Evolutionary conservation across 2,113 vertebrate species (phyloP), one percentile per base, ranked within the genome.

Genomic region (Nothocercus julius): DNA sequence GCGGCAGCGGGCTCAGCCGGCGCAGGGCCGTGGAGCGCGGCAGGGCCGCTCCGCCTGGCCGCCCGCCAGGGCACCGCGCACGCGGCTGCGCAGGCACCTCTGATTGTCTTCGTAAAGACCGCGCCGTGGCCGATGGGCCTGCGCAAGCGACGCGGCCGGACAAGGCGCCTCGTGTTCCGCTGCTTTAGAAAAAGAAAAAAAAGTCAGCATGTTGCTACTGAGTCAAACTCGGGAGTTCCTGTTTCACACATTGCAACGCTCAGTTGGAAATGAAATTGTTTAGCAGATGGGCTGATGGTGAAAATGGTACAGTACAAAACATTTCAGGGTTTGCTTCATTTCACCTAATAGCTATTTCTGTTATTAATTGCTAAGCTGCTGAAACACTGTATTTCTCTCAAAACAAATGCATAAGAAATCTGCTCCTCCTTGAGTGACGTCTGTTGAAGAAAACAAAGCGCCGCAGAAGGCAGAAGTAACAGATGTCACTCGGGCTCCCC

Each of bases 401-500:
- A 53, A 88, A 69, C 5, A 62, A 85, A 67, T 0, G 5, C 5
- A 9, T 19, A 28, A 59, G 54, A 66, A 82, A 78, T 7, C 12
- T 11, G 10, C 9, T 81, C 25, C 73, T 83, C 78, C 82, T 66
- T 70, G 58, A 88, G 49, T 4, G 47, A 53, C 2, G 22, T 22
- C 34, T 66, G 56, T 9, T 30, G 66, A 77, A 8, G 81, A 78
- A 84, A 5, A 59, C 2, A 3, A 25, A n/a, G 25, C 9, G 0
- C 7, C 3, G 5, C 0, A 2, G 94, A 27, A 85, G 79, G 87
- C 49, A 75, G 72, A 53, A 59, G 61, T 40, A 95, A 45, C 93
- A 96, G 95, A 87, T 89, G 92, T 19, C 91, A 79, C 84, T 85
- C 78, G 27, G 74, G 30, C 88, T 94, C 92, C 89, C 89, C 64